Evolutionary conservation across 2,797 vertebrate genomes (phyloP).

Genomic region (Hypotaenidia okinawae): DNA sequence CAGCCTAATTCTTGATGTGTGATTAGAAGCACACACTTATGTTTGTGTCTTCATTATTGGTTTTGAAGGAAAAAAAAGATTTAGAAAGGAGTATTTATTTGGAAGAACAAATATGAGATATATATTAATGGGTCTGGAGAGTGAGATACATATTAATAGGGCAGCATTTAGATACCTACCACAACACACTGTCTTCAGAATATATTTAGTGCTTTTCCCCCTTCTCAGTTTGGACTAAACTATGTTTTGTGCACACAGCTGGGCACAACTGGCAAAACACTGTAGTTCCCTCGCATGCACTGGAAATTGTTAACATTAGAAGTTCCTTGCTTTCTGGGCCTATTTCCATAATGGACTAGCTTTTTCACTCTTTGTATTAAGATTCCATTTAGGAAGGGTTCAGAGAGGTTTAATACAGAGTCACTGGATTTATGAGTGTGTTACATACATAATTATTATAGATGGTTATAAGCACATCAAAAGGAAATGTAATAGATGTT

Average conservation of each 20-base stretch:
- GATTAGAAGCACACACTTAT: background rate
- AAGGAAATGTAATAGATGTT: conserved; percentile 54
- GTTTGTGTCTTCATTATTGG: background rate
- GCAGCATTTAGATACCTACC: background rate
- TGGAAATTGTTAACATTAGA: background rate
- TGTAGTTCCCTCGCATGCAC: fast-evolving
- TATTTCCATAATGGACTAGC: conserved; percentile 14
- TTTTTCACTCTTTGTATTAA: conserved; percentile 32
- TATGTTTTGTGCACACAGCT: background rate
- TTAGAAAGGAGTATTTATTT: background rate
- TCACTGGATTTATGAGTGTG: conserved; percentile 52
- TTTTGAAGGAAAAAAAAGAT: background rate
- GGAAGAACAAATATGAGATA: background rate
- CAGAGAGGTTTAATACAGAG: conserved; percentile 51
- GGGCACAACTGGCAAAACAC: background rate
- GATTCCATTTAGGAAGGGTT: conserved; percentile 46
- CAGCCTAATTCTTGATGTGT: background rate
- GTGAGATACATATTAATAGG: background rate
- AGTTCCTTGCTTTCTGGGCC: background rate
- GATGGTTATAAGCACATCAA: conserved; percentile 52
- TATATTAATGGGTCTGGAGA: background rate
- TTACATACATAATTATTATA: conserved; percentile 42
- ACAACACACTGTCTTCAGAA: background rate
- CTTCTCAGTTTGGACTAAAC: background rate
- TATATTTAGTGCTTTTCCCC: background rate